phyloP scores from a whole-genome alignment of 1,140 invertebrate genomes.

The Dreissena rostriformis region DNA sequence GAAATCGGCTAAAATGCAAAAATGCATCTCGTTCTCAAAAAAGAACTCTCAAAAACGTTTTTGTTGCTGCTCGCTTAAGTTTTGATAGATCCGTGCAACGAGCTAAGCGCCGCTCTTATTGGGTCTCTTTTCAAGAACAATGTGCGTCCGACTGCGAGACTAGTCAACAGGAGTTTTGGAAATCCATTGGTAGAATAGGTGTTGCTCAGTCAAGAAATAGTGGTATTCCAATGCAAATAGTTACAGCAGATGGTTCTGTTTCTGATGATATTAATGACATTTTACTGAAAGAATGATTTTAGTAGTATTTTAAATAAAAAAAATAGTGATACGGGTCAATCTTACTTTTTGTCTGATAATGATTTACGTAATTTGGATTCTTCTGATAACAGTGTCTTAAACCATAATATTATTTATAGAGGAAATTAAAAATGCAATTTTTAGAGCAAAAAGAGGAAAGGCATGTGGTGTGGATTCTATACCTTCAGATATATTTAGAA shows the following conservation, averaged over 20 bases:
- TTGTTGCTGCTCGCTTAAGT: background rate
- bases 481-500: background rate
- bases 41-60: background rate
- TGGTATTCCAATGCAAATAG: background rate
- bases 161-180: conserved; percentile 9
- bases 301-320: background rate
- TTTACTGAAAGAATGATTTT: background rate
- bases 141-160: background rate
- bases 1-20: background rate
- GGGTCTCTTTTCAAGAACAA: conserved; percentile 10
- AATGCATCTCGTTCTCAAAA: too few species aligned
- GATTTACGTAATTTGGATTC: background rate
- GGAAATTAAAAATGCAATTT: background rate
- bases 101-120: conserved; percentile 26
- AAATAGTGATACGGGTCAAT: background rate
- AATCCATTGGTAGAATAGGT: background rate
- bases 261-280: background rate
- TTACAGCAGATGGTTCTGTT: background rate
- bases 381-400: background rate
- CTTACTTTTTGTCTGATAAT: background rate
- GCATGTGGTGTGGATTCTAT: background rate
- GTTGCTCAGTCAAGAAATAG: background rate
- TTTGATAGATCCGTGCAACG: conserved; percentile 1
- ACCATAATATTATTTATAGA: background rate
- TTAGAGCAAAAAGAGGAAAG: background rate